These are phyloP conservation scores for Micrasema minimum DNA, from an alignment of 1,140 invertebrate genomes.

Conservation along the genomic window DNA sequence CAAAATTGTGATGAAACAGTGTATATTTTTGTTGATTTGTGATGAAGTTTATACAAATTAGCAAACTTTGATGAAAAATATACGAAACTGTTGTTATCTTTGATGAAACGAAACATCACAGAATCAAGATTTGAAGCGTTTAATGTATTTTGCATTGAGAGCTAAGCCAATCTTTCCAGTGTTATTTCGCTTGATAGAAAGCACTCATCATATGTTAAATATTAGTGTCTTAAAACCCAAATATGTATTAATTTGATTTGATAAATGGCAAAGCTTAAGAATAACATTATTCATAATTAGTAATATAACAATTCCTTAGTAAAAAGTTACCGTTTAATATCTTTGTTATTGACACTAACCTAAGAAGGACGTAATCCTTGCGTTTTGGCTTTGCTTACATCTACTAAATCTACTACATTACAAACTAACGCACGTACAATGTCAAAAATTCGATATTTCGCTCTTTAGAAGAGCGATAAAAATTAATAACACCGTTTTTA, in stretches of 20 bases:
- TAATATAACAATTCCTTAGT: constrained; percentile 26
- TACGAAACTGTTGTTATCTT: no score
- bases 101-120: no score
- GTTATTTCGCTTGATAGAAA: no score
- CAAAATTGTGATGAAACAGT: no score
- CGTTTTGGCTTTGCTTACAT: constrained; percentile 36
- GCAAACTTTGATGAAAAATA: no score
- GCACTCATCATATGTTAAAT: no score
- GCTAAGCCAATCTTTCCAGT: no score
- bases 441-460: constrained; percentile 24
- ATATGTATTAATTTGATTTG: background rate
- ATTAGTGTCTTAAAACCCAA: constrained; percentile 11
- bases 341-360: constrained; percentile 22
- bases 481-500: constrained; percentile 19
- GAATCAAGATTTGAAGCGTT: no score
- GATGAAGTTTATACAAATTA: no score
- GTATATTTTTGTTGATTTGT: no score
- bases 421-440: constrained; percentile 19
- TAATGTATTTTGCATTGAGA: no score
- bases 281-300: constrained; percentile 3
- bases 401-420: constrained; percentile 15
- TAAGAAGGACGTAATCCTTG: constrained; percentile 32
- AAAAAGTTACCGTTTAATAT: constrained; percentile 32
- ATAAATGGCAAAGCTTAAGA: constrained; percentile 21
- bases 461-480: constrained; percentile 15